These are phyloP conservation scores for Potorous gilbertii DNA, from an alignment of 2,797 vertebrate genomes.

Conservation along the genomic window DNA sequence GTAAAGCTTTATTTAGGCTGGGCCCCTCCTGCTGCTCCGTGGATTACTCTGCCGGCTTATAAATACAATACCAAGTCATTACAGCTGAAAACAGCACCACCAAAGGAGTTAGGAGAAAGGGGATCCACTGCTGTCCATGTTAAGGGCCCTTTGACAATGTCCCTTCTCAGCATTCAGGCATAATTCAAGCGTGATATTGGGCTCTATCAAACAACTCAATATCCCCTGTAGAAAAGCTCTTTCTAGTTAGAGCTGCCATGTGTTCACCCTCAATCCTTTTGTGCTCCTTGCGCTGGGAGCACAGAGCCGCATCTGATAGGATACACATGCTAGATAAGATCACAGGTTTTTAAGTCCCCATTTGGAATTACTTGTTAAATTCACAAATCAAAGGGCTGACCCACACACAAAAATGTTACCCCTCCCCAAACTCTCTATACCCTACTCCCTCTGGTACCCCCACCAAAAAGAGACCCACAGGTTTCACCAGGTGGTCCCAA, in stretches of 20 bases:
- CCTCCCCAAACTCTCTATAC: not conserved
- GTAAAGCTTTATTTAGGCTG: conserved; percentile 82
- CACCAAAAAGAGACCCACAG: not conserved
- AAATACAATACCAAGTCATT: conserved; percentile 82
- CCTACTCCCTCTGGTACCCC: not conserved
- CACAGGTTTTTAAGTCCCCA: conserved; percentile 41
- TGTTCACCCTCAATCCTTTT: conserved; percentile 70
- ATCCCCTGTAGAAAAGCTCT: conserved; percentile 70
- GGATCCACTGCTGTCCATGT: conserved; percentile 63
- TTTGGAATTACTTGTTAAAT: conserved; percentile 71
- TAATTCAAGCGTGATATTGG: conserved; percentile 80
- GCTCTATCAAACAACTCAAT: conserved; percentile 78
- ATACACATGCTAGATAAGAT: conserved; percentile 51
- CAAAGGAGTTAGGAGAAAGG: conserved; percentile 71
- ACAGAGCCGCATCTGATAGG: conserved; percentile 63
- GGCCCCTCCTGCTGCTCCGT: conserved; percentile 81
- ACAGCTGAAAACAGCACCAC: conserved; percentile 53
- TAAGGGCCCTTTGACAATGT: conserved; percentile 77
- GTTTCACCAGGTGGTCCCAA: not conserved
- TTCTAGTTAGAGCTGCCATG: conserved; percentile 67
- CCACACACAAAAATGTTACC: not conserved
- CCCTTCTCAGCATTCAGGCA: conserved; percentile 75
- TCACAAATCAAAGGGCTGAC: conserved; percentile 56
- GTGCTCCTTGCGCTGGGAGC: conserved; percentile 60
- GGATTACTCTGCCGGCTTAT: conserved; percentile 81